Percentiles rank a stretch among this genome's conserved stretches.
These are phyloP conservation scores for Clanis bilineata DNA, from an alignment of 2,888 invertebrate genomes.

Conservation along the genomic window DNA sequence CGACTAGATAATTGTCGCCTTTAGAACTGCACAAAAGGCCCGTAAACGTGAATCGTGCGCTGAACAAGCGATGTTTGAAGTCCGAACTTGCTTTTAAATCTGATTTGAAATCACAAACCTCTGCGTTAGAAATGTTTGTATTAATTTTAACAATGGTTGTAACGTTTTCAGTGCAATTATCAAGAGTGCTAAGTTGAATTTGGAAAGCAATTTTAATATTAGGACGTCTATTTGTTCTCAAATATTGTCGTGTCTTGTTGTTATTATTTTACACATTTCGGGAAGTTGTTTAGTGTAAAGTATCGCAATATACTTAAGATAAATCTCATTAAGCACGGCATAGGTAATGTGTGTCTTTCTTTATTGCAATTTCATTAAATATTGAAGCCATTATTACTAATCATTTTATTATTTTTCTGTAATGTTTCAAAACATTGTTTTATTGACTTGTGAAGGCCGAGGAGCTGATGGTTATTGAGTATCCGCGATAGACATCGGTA, in stretches of 20 bases:
- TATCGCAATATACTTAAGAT: no score
- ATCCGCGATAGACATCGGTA: no score
- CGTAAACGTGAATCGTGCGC: constrained; percentile 29
- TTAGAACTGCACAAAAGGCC: constrained; percentile 29
- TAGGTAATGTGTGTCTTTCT: no score
- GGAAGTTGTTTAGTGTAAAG: neutral
- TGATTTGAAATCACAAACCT: neutral
- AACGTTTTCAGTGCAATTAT: neutral
- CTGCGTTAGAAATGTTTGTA: neutral
- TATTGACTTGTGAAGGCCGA: no score
- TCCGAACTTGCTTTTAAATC: constrained; percentile 9
- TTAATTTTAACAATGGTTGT: neutral
- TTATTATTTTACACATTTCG: neutral
- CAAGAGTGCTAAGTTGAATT: neutral
- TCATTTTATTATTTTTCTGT: no score
- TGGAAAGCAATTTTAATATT: neutral
- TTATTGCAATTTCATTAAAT: no score
- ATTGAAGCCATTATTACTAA: no score
- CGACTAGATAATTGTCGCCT: constrained; percentile 37
- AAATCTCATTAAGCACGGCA: no score
- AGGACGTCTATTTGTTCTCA: neutral
- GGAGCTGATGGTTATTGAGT: no score
- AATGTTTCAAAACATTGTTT: no score
- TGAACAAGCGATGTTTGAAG: constrained; percentile 28
- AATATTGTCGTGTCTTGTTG: neutral